A percentile compares a stretch with the other conserved stretches of the same genome.
These are phyloP conservation scores for Caenorhabditis angaria DNA, from an alignment of 2,888 invertebrate species.

Conservation along the genomic window DNA sequence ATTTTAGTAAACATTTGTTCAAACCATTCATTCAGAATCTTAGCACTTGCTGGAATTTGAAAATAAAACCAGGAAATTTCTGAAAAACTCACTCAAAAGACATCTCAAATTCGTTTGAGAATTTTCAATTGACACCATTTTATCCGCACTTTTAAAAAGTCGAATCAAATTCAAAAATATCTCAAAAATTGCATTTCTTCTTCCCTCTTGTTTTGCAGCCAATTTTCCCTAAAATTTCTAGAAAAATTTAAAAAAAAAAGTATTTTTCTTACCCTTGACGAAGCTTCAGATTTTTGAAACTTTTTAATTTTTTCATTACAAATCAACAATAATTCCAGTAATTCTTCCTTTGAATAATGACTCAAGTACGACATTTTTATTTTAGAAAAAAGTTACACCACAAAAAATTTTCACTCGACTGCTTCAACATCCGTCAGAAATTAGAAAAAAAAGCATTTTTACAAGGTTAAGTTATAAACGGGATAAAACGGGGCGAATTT, in stretches of 20 bases:
- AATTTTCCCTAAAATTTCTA: neutral
- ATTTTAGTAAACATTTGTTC: conserved; percentile 11
- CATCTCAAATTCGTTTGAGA: conserved; percentile 34
- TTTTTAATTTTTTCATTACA: conserved; percentile 14
- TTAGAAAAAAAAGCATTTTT: neutral
- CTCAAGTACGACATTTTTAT: neutral
- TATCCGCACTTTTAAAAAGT: conserved; percentile 23
- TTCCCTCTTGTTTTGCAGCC: neutral
- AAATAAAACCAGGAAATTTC: neutral
- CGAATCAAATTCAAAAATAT: conserved; percentile 20
- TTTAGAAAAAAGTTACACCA: no score
- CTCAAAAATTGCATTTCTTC: conserved; percentile 21
- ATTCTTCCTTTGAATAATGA: conserved; percentile 31
- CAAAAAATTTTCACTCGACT: no score
- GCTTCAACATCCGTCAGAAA: no score
- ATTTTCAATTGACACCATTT: conserved; percentile 29
- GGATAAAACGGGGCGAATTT: conserved; percentile 6
- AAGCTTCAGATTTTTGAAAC: conserved; percentile 12
- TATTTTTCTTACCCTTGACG: conserved; percentile 7
- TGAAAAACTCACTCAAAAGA: conserved; percentile 21
- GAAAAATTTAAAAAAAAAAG: neutral
- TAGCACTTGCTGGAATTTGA: conserved; percentile 19
- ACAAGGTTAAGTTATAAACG: neutral
- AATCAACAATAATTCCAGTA: conserved; percentile 15
- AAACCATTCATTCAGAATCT: conserved; percentile 22